phyloP scores from a whole-genome alignment of 2,888 invertebrate genomes.

The Malachius bipustulatus region DNA sequence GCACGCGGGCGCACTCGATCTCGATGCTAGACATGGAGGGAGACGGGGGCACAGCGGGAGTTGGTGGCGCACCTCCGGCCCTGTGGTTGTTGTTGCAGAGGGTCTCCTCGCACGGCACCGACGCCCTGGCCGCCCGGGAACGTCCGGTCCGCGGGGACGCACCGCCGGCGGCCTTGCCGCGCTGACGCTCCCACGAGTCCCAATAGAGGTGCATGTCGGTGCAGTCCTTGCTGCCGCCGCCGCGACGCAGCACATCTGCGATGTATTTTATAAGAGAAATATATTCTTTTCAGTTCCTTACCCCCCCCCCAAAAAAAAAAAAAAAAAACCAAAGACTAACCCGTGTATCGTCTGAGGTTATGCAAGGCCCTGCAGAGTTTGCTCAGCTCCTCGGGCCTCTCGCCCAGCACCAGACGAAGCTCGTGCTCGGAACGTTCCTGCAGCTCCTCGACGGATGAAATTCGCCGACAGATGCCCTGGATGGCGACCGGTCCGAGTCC shows the following conservation, averaged over 20 bases:
- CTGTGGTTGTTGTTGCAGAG: constrained; percentile 35
- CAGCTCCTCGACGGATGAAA: constrained; percentile 65
- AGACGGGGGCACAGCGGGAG: constrained; percentile 37
- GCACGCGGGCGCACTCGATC: constrained; percentile 23
- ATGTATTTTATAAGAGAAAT: constrained; percentile 9
- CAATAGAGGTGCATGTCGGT: constrained; percentile 67
- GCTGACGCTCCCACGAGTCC: constrained; percentile 86
- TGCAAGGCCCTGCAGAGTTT: constrained; percentile 73
- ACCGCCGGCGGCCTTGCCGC: constrained; percentile 35
- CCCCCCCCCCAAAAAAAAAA: too few relatives aligned
- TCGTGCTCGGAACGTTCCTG: constrained; percentile 78
- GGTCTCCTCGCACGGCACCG: constrained; percentile 49
- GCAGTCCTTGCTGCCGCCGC: constrained; percentile 43
- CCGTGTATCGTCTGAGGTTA: constrained; percentile 74
- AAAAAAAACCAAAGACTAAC: too few relatives aligned
- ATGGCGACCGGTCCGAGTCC: constrained; percentile 65
- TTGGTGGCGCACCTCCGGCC: constrained; percentile 31
- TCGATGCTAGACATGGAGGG: constrained; percentile 41
- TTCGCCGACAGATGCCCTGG: constrained; percentile 58
- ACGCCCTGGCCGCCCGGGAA: constrained; percentile 41
- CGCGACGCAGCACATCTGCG: constrained; percentile 48
- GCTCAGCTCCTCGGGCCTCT: constrained; percentile 68
- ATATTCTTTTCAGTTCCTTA: neutral
- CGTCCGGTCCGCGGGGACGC: constrained; percentile 41
- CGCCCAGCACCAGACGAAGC: constrained; percentile 56